phyloP scores from a whole-genome alignment of 2,113 vertebrate species.

The cat (Felis catus) region F.catus_Fca126_mat1.0 CM031419.1:193006001-193006500 shows the following conservation, averaged over 20 bases:
- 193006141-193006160: neutral
- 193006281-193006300: neutral
- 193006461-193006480: neutral
- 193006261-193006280: neutral
- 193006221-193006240: neutral
- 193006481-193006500: no score
- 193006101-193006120: neutral
- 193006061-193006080: neutral
- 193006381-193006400: neutral
- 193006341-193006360: neutral
- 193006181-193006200: neutral
- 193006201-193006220: neutral
- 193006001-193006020: conserved; percentile 92
- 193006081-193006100: neutral
- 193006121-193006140: neutral
- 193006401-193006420: neutral
- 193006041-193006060: neutral
- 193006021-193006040: conserved; percentile 56
- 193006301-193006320: neutral
- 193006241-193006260: neutral
- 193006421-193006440: neutral
- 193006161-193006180: neutral
- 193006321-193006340: neutral
- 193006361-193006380: neutral
- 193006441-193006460: fast-evolving